Percentiles rank a stretch among this genome's conserved stretches.
These are phyloP conservation scores for Noctua fimbriata DNA, from an alignment of 2,888 invertebrate species.

Conservation along the genomic window DNA sequence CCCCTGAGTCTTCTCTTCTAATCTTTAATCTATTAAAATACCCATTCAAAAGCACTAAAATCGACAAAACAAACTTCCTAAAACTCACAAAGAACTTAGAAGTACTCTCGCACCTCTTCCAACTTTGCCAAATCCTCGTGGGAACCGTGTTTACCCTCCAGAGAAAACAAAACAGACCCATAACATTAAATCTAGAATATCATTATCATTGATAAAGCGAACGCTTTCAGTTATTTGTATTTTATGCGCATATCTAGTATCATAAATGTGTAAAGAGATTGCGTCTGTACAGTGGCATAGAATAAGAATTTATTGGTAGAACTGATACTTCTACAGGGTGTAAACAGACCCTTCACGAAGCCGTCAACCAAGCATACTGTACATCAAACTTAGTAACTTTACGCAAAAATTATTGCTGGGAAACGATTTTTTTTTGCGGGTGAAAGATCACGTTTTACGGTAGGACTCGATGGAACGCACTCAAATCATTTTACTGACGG, in stretches of 20 bases:
- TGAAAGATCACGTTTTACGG: too few species aligned
- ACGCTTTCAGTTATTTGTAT: conserved; percentile 62
- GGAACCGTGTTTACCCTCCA: conserved; percentile 45
- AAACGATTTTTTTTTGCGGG: too few species aligned
- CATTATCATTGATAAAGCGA: conserved; percentile 65
- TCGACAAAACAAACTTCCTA: conserved; percentile 5
- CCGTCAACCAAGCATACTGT: too few species aligned
- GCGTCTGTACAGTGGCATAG: conserved; percentile 40
- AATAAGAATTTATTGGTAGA: conserved; percentile 17
- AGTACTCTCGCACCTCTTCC: conserved; percentile 10
- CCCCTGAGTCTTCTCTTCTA: background rate
- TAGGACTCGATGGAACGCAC: too few species aligned
- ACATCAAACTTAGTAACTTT: too few species aligned
- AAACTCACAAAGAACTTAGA: conserved; percentile 14
- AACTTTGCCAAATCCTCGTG: conserved; percentile 43
- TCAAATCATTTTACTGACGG: too few species aligned
- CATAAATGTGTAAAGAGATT: conserved; percentile 64
- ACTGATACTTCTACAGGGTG: background rate
- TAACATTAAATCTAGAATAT: conserved; percentile 64
- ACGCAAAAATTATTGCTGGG: too few species aligned
- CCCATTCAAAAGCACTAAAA: background rate
- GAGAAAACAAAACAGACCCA: conserved; percentile 60
- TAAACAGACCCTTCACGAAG: too few species aligned
- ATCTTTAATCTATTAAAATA: background rate
- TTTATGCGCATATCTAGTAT: conserved; percentile 65